Percentiles rank a stretch among this genome's conserved stretches.
Conservation (phyloP, 2,113 vertebrate species). For the Nicator chloris region DNA sequence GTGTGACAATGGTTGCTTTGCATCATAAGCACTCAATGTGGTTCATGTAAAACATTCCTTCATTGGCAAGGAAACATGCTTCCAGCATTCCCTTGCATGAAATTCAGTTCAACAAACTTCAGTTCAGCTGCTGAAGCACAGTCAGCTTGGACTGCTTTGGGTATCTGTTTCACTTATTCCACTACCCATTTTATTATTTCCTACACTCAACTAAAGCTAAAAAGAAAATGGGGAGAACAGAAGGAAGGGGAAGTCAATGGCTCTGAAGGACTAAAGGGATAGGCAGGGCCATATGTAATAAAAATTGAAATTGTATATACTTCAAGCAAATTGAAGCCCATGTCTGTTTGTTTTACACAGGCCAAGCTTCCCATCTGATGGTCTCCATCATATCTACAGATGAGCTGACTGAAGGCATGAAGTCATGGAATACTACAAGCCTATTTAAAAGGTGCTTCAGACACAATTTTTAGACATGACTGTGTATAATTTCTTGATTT, state of each 20-base stretch:
- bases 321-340: background rate
- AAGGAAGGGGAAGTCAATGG: background rate
- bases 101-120: background rate
- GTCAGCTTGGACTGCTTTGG: background rate
- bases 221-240: background rate
- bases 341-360: background rate
- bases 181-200: background rate
- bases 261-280: background rate
- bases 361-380: background rate
- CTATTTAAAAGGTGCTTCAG: background rate
- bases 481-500: background rate
- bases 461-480: background rate
- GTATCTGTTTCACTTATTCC: background rate
- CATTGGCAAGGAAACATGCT: rapidly evolving
- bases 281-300: background rate
- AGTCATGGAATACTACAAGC: background rate
- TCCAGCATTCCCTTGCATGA: background rate
- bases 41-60: background rate
- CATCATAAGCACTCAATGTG: background rate
- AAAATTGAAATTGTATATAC: background rate
- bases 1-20: background rate
- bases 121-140: background rate
- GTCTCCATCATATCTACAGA: background rate
- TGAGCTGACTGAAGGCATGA: background rate
- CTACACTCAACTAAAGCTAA: background rate